Conservation (phyloP, 2,113 vertebrate species). For the Trogon surrucura region DNA sequence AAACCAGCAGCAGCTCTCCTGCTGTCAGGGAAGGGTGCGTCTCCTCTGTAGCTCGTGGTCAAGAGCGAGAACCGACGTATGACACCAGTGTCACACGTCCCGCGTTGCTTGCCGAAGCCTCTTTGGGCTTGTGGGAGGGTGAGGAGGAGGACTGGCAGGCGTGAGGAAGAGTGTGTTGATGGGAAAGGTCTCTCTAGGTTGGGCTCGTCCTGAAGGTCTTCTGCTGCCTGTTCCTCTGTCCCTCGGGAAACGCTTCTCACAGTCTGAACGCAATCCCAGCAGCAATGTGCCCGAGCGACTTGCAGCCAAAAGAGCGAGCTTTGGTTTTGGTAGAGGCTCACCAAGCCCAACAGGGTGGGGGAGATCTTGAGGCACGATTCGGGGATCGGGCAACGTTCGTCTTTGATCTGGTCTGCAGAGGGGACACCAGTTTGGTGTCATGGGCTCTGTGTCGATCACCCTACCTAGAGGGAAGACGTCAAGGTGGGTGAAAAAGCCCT, state of each 20-base stretch:
- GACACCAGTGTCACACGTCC: background rate
- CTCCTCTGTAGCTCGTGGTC: background rate
- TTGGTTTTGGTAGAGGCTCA: background rate
- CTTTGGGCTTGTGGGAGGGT: background rate
- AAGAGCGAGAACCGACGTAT: background rate
- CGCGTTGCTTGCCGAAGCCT: background rate
- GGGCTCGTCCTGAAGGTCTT: background rate
- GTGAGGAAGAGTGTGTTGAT: background rate
- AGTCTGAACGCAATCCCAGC: background rate
- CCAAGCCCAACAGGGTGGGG: background rate
- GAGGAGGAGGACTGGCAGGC: background rate
- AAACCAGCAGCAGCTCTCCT: background rate
- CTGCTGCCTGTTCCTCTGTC: background rate
- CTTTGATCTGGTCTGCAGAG: background rate
- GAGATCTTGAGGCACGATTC: background rate
- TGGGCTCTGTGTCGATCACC: background rate
- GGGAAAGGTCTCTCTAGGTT: background rate
- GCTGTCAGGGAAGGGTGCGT: background rate
- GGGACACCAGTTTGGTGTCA: background rate
- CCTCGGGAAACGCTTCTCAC: background rate
- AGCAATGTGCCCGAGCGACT: background rate
- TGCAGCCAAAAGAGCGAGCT: background rate
- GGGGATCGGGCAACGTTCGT: background rate
- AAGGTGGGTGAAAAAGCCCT: background rate
- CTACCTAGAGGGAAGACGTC: fast-evolving